These are phyloP conservation scores for Acropora yongei DNA, from an alignment of 64 coral and sea anemone genomes.

Conservation along the genomic window DNA sequence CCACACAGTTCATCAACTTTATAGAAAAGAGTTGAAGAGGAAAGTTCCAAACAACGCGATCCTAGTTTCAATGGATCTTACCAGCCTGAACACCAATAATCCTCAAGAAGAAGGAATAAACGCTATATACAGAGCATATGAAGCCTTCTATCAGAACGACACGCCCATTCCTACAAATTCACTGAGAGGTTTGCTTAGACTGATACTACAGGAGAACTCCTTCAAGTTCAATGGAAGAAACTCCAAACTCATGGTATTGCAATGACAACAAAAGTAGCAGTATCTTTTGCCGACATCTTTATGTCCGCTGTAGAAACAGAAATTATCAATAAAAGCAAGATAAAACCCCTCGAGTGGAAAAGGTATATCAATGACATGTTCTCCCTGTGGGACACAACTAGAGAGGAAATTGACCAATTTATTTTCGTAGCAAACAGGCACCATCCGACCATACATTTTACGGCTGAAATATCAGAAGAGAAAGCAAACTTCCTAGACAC, in stretches of 20 bases:
- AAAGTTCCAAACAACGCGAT: background rate
- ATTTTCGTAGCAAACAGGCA: no score
- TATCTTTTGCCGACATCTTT: background rate
- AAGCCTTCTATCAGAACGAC: slow-evolving; percentile 12
- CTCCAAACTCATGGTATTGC: background rate
- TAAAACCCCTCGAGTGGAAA: slow-evolving; percentile 5
- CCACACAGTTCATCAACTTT: no score
- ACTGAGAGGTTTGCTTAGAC: background rate
- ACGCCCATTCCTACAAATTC: background rate
- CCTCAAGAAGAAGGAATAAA: background rate
- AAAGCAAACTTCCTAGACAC: no score
- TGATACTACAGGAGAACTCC: background rate
- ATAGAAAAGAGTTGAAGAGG: background rate
- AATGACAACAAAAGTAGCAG: background rate
- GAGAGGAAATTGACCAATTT: no score
- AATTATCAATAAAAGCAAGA: slow-evolving; percentile 17
- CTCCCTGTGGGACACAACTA: background rate
- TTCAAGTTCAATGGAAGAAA: slow-evolving; percentile 37
- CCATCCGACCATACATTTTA: no score
- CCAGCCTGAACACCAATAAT: no score
- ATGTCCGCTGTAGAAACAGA: slow-evolving; percentile 17
- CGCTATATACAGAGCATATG: background rate
- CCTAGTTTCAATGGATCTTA: no score
- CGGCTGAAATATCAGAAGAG: no score
- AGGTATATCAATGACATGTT: background rate